Conservation (phyloP, 2,888 invertebrate genomes). For the Lacanobia oleracea region DNA sequence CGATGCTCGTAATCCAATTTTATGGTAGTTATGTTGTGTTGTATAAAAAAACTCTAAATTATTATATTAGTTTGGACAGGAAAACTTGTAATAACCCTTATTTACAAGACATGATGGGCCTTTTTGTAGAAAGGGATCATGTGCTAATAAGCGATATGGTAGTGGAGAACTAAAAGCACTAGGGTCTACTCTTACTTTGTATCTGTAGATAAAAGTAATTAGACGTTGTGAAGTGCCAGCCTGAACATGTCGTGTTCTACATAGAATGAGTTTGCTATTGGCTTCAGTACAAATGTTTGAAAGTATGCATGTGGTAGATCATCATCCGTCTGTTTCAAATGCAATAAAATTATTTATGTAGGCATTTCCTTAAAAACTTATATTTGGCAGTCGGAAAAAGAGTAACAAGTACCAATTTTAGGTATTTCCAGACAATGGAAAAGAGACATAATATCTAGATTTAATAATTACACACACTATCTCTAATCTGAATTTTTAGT, state of each 20-base stretch:
- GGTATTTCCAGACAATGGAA: too few relatives aligned
- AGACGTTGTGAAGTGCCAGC: slow-evolving; percentile 96
- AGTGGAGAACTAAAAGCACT: slow-evolving; percentile 67
- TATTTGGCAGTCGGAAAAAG: not conserved
- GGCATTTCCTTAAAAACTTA: not conserved
- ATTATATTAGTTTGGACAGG: slow-evolving; percentile 36
- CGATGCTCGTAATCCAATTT: slow-evolving; percentile 9
- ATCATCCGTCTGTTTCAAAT: slow-evolving; percentile 96
- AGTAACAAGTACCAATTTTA: too few relatives aligned
- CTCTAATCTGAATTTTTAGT: not conserved
- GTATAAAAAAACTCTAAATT: slow-evolving; percentile 17
- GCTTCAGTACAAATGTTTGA: slow-evolving; percentile 98
- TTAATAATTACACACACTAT: too few relatives aligned
- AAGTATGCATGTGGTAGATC: slow-evolving; percentile 98
- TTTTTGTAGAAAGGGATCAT: slow-evolving; percentile 33
- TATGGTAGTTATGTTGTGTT: slow-evolving; percentile 44
- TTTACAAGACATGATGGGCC: slow-evolving; percentile 42
- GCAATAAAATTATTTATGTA: slow-evolving; percentile 74
- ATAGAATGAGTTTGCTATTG: slow-evolving; percentile 96
- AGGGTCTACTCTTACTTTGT: slow-evolving; percentile 76
- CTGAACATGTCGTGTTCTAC: slow-evolving; percentile 99
- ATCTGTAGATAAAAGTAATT: slow-evolving; percentile 70
- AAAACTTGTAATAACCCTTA: slow-evolving; percentile 20
- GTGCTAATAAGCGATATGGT: slow-evolving; percentile 45
- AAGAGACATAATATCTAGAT: too few relatives aligned